Evolutionary conservation across 1,140 invertebrate species (phyloP).

Genomic region (Drosophila santomea): DNA sequence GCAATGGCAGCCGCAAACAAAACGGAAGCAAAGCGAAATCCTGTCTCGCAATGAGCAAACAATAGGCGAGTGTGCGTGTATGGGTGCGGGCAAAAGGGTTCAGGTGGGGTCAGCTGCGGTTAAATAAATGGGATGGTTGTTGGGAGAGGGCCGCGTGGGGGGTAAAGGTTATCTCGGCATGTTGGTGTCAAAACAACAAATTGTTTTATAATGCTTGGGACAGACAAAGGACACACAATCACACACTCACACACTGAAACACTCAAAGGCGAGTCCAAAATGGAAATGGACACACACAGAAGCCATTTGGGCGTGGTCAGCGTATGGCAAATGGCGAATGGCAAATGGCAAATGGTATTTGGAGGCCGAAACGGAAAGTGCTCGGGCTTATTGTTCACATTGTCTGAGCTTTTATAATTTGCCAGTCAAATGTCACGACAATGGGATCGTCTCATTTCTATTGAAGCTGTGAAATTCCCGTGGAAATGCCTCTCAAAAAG

Average conservation of each 20-base stretch:
- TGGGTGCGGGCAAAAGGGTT: conserved; percentile 41
- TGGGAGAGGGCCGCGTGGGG: background rate
- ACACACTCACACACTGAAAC: conserved; percentile 3
- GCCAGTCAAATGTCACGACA: conserved; percentile 62
- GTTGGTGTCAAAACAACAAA: conserved; percentile 64
- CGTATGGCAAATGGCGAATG: background rate
- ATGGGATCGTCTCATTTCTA: conserved; percentile 12
- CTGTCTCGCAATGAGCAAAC: conserved; percentile 60
- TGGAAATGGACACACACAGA: conserved; percentile 16
- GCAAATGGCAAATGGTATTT: conserved; percentile 7
- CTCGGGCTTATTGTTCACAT: conserved; percentile 50
- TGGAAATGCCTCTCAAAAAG: conserved; percentile 40
- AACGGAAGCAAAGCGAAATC: conserved; percentile 59
- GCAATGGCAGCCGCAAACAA: conserved; percentile 48
- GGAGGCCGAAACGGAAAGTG: conserved; percentile 2
- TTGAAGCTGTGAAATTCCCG: conserved; percentile 28
- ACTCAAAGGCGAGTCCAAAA: conserved; percentile 30
- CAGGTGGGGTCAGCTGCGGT: conserved; percentile 56
- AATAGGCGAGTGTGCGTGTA: conserved; percentile 36
- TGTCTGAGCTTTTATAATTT: conserved; percentile 61
- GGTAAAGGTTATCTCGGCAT: conserved; percentile 9
- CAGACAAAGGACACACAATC: conserved; percentile 50
- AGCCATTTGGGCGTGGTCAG: conserved; percentile 40
- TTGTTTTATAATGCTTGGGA: conserved; percentile 61
- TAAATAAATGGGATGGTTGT: conserved; percentile 21